phyloP scores from a whole-genome alignment of 2,113 vertebrate species.

The Engraulis encrasicolus region DNA sequence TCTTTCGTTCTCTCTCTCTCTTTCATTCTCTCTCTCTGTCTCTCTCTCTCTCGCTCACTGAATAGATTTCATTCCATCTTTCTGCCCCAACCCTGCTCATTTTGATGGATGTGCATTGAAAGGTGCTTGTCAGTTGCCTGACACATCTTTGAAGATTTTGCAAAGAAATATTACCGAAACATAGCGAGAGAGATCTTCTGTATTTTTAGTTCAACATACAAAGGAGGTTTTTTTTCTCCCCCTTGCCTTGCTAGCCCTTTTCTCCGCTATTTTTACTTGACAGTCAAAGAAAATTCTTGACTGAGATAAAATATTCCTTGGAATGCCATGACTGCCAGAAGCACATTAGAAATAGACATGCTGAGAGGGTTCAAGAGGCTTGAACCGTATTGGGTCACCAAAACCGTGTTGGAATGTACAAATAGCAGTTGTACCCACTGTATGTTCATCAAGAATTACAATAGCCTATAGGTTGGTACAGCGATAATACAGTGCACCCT shows the following conservation, averaged over 20 bases:
- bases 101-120: constrained; percentile 19
- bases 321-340: not conserved
- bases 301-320: too few species aligned
- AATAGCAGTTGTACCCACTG: not conserved
- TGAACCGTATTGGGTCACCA: too few species aligned
- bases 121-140: constrained; percentile 9
- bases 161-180: not conserved
- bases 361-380: too few species aligned
- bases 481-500: too few species aligned
- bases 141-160: constrained; percentile 16
- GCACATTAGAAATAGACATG: too few species aligned
- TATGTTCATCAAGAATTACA: not conserved
- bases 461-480: not conserved
- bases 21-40: too few species aligned
- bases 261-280: not conserved
- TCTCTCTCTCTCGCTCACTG: too few species aligned
- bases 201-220: constrained; percentile 5
- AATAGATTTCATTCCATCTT: not conserved
- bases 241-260: not conserved
- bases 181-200: not conserved
- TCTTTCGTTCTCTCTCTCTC: too few species aligned
- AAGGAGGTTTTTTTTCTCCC: not conserved
- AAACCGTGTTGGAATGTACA: too few species aligned
- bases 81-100: not conserved
- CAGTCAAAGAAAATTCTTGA: not conserved